These are phyloP conservation scores for Pinctada fucata DNA, from an alignment of 2,888 invertebrate genomes.

Conservation along the genomic window DNA sequence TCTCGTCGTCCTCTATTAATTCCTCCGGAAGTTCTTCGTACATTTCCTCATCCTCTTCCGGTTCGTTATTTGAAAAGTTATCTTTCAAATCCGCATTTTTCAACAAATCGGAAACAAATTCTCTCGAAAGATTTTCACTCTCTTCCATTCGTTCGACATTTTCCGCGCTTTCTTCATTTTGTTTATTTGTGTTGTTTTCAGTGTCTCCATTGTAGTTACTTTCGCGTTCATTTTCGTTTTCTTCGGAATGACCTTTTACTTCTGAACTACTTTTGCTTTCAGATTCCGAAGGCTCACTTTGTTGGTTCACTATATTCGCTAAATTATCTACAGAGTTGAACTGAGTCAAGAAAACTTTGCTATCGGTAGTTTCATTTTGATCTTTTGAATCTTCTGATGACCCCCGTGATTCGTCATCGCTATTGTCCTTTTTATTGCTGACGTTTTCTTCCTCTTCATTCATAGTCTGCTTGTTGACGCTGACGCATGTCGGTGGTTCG, in stretches of 20 bases:
- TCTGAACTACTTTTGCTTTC: no score
- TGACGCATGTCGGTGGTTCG: slow-evolving; percentile 13
- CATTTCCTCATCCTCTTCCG: neutral
- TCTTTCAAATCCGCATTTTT: neutral
- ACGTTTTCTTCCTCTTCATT: slow-evolving; percentile 22
- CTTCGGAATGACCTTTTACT: neutral
- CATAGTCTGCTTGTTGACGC: neutral
- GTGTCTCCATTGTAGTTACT: neutral
- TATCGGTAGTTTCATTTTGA: slow-evolving; percentile 5
- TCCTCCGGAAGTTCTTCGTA: neutral
- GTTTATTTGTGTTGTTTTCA: neutral
- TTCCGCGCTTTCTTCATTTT: slow-evolving; percentile 27
- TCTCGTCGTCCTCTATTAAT: slow-evolving; percentile 14
- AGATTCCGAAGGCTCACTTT: neutral
- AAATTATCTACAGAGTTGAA: slow-evolving; percentile 25
- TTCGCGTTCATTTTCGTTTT: neutral
- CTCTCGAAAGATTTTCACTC: neutral
- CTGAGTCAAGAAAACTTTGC: slow-evolving; percentile 22
- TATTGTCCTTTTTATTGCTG: slow-evolving; percentile 6
- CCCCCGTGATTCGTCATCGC: slow-evolving; percentile 19
- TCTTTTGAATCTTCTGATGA: slow-evolving; percentile 8
- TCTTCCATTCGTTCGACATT: neutral
- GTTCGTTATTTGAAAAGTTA: neutral
- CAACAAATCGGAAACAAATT: neutral
- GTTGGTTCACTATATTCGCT: slow-evolving; percentile 6